Evolutionary conservation across 2,113 vertebrate species (phyloP), one percentile per base, ranked within the genome.

Genomic region (Columba livia): DNA sequence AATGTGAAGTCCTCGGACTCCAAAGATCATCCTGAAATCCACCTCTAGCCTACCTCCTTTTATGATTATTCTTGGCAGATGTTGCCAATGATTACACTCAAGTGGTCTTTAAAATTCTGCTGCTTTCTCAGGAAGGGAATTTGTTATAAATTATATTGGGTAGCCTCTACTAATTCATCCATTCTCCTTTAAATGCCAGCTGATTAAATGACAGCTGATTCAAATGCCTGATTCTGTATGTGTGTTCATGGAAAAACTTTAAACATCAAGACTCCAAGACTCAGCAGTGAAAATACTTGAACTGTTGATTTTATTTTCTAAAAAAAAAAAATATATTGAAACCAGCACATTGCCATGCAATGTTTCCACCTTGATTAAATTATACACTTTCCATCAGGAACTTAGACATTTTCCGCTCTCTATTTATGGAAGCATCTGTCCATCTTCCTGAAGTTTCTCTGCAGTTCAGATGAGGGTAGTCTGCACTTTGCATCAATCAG

Each of bases 301-400:
- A 38, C 16, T 60, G 38, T 38, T 83, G 42, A 40, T 69, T 80
- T 85, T 72, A n/a, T 83, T 92, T 92, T 72, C 32, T n/a, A 9
- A 77, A 81, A 29, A n/a, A 26, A n/a, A n/a, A 51, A 36, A 56
- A 36, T n/a, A 20, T 29, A 6, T 56, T 58, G 36, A 58, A 89
- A 89, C 34, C 36, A 69, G 36, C 70, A 70, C 47, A 66, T 53
- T 89, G 31, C 28, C 25, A 34, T 56, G 71, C 2, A 1, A 66
- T 40, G 29, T 80, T 91, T 96, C 71, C 62, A 88, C 79, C 56
- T 95, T 87, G 62, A 87, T 79, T 85, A 89, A 97, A 89, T 95
- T 74, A 89, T 18, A 86, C 26, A 53, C 48, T 81, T 93, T 78
- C 40, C 64, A 48, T 38, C 50, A 28, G 73, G 42, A 74, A 70